Base-by-base conservation (phyloP, 2,113 vertebrate species). In the Zootoca vivipara region DNA sequence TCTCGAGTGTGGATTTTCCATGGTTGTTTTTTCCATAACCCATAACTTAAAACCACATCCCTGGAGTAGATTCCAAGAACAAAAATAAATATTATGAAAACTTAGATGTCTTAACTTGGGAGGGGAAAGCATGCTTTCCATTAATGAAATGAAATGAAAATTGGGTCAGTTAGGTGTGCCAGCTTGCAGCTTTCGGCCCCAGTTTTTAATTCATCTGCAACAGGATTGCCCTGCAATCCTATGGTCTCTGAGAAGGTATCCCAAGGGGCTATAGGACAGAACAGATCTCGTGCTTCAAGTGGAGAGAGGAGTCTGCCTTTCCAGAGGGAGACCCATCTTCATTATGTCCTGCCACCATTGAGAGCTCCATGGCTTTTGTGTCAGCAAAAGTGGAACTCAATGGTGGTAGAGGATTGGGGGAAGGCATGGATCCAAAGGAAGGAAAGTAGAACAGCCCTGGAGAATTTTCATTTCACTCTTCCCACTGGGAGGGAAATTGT, bases 51-150 rank as follows among this genome's bases (percentile, higher is more conserved):
- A 89, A 88, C 64, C 13, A 0, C 87, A 74, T 38, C 64, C 84
- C 72, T 40, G 0, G 0, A 26, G 42, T 0, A 0, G 46, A 15
- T 1, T 86, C 73, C 0, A 2, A 1, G 40, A 65, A 77, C 1
- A 64, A 86, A 86, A 82, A n/a, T 5, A 5, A 35, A 24, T 28
- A 24, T 46, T 26, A 56, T 40, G 46, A 38, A n/a, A 79, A n/a
- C 4, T 20, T 62, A 40, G 38, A 86, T 28, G 35, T 18, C 16
- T 33, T 65, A 75, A 74, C 33, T 24, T 77, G 33, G 28, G 33
- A 70, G 28, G 12, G 12, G 18, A 82, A 86, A 20, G 1, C 58
- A 52, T 58, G 58, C 5, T 73, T 69, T 83, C 8, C 72, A 40
- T 46, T 67, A 67, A 83, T 33, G 26, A 70, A 87, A 10, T 73